Evolutionary conservation across 2,113 vertebrate species (phyloP).

Genomic region (Podocnemis expansa): DNA sequence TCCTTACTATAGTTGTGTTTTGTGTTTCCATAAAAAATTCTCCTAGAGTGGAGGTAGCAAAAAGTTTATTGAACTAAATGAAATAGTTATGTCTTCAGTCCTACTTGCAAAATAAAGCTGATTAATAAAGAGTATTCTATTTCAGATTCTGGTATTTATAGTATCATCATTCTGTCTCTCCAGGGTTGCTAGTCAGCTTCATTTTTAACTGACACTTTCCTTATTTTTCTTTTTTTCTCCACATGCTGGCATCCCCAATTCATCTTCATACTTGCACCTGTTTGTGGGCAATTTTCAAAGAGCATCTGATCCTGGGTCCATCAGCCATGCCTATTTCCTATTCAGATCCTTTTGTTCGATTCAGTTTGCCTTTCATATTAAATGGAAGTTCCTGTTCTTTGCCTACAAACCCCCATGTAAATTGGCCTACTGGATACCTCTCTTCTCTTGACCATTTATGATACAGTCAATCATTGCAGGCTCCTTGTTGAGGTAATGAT

Average conservation of each 20-base stretch:
- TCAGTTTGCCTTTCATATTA: not conserved
- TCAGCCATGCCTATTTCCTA: rapidly evolving
- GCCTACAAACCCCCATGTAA: not conserved
- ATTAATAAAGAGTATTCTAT: not conserved
- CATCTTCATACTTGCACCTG: not conserved
- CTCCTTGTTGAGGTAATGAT: not conserved
- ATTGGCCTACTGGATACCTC: rapidly evolving
- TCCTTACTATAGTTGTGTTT: not conserved
- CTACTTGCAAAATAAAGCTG: not conserved
- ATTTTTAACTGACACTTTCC: rapidly evolving
- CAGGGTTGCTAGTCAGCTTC: not conserved
- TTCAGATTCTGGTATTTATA: not conserved
- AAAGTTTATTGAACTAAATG: not conserved
- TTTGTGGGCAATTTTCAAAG: not conserved
- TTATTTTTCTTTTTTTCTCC: not conserved
- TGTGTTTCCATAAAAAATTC: not conserved
- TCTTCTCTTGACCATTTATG: not conserved
- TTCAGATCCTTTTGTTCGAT: not conserved
- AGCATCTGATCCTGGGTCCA: not conserved
- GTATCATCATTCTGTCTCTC: not conserved
- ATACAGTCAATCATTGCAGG: not conserved
- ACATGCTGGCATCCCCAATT: not conserved
- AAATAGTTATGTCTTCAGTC: not conserved
- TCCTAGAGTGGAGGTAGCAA: not conserved
- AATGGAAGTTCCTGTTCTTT: not conserved